Base-by-base conservation (phyloP, 2,113 vertebrate genomes). In the Microtus oregoni region DNA sequence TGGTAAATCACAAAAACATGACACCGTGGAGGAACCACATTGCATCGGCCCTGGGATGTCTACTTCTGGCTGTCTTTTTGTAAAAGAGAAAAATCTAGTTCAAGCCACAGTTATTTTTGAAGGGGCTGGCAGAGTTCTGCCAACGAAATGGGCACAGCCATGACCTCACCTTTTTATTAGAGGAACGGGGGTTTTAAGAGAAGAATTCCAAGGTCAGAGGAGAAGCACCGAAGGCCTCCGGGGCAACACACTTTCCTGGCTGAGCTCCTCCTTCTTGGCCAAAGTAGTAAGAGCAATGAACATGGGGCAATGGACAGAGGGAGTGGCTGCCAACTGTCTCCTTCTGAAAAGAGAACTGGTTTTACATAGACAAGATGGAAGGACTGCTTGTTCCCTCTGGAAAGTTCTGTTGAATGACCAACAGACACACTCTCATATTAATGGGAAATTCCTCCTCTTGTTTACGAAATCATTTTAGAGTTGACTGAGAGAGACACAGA, bases 341-440 rank as follows among this genome's bases (percentile, higher is more conserved):
- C 94, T 97, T 98, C 98, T 98, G 98, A 98, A 98, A 98, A 98
- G 97, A 97, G 98, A 98, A 95, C 93, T 5, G 93, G 94, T 96
- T 98, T 97, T 97, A 97, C 96, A 93, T 95, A 97, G 97, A 94
- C 97, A 97, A 97, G 98, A 92, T 68, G 97, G 97, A 98, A 98
- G 98, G 97, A 98, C 98, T 96, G 7, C 97, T 97, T 98, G 98
- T 98, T 98, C 98, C 95, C 96, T 98, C 7, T 98, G 98, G 98
- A 98, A 98, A 98, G 95, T 98, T 98, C 98, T 98, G 98, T 98
- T 98, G 98, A 98, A 98, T 91, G 96, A 78, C 96, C 97, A 98
- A 95, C 98, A 98, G 98, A 98, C 98, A 95, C 92, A 90, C 98
- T 98, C 98, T 97, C 95, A 94, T 98, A 98, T 98, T 98, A 98